These are phyloP conservation scores for Gyrodactylus bullatarudis DNA, from an alignment of 1,140 invertebrate species.

Conservation along the genomic window DNA sequence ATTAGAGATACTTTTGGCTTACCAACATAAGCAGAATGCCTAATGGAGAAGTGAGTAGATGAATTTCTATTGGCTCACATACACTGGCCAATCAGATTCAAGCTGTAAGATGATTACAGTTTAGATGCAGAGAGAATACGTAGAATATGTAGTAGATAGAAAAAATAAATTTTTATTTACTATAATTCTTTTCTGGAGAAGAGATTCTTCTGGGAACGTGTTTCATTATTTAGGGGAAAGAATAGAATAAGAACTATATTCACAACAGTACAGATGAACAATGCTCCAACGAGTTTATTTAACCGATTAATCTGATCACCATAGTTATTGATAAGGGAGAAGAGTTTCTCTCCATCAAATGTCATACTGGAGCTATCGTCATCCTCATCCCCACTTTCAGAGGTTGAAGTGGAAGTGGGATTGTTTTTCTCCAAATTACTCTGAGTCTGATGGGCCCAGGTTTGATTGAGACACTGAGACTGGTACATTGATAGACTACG, in stretches of 20 bases:
- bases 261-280: background rate
- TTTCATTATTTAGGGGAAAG: background rate
- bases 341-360: background rate
- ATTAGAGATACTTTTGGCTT: no score
- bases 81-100: no score
- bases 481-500: background rate
- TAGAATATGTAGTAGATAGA: no score
- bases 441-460: background rate
- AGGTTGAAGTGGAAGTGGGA: no score
- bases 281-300: background rate
- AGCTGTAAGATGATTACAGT: no score
- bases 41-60: no score
- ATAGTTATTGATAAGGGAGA: background rate
- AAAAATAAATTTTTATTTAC: no score
- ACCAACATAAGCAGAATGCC: no score
- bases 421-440: background rate
- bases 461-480: background rate
- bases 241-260: background rate
- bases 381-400: background rate
- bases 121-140: no score
- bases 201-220: no score
- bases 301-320: background rate
- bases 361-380: background rate
- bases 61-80: no score
- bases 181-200: no score